These are phyloP conservation scores for Pterostichus niger DNA, from an alignment of 2,888 invertebrate genomes.

Conservation along the genomic window DNA sequence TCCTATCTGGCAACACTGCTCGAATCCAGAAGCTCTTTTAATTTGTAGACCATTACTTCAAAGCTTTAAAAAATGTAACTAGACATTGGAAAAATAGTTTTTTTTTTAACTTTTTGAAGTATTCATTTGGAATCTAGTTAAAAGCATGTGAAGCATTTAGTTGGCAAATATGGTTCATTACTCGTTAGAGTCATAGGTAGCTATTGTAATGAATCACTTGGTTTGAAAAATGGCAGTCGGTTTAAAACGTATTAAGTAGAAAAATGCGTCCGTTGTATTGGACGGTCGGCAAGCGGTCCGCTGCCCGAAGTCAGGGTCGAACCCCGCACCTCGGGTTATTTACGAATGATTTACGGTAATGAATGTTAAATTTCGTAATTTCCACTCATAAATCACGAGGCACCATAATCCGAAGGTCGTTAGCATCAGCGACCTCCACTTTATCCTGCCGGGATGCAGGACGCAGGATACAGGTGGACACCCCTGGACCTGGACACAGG, in stretches of 20 bases:
- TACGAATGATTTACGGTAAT: slow-evolving; percentile 58
- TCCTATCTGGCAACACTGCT: too few species aligned
- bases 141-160: background rate
- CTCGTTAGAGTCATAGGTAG: slow-evolving; percentile 1
- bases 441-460: slow-evolving; percentile 47
- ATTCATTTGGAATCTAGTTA: background rate
- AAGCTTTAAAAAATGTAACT: too few species aligned
- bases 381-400: slow-evolving; percentile 53
- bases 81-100: too few species aligned
- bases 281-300: too few species aligned
- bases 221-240: slow-evolving; percentile 41
- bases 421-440: slow-evolving; percentile 59
- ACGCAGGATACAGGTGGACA: slow-evolving; percentile 44
- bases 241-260: slow-evolving; percentile 40
- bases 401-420: slow-evolving; percentile 59
- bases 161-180: slow-evolving; percentile 10
- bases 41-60: too few species aligned
- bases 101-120: background rate
- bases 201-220: slow-evolving; percentile 30
- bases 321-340: slow-evolving; percentile 29
- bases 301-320: background rate
- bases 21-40: too few species aligned
- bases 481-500: slow-evolving; percentile 11
- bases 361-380: slow-evolving; percentile 62
- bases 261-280: slow-evolving; percentile 6